phyloP scores from a whole-genome alignment of 2,113 vertebrate species.

The Triplophysa dalaica region DNA sequence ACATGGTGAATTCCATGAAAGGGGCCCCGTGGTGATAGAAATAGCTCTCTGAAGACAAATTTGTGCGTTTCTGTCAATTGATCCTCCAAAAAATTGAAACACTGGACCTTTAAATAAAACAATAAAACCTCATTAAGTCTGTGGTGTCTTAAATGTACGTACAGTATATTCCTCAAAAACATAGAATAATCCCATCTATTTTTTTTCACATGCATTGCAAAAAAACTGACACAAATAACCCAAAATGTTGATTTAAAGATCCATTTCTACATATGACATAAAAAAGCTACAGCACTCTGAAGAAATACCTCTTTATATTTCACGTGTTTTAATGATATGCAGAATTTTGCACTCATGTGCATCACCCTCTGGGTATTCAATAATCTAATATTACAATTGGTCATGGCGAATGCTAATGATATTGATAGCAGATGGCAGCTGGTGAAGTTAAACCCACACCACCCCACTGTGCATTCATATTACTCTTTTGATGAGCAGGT shows the following conservation, averaged over 20 bases:
- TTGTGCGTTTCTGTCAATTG: too few species aligned
- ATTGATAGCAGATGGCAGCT: slow-evolving; percentile 72
- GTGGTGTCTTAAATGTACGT: too few species aligned
- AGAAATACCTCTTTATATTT: slow-evolving; percentile 7
- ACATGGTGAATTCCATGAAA: too few species aligned
- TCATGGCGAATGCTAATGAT: slow-evolving; percentile 70
- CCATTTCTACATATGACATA: not conserved
- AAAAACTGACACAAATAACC: not conserved
- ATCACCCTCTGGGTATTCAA: slow-evolving; percentile 72
- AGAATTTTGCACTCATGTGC: slow-evolving; percentile 25
- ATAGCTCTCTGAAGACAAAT: too few species aligned
- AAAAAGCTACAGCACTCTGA: not conserved
- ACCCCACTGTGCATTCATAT: slow-evolving; percentile 54
- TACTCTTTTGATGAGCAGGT: slow-evolving; percentile 48
- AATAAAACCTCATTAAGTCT: too few species aligned
- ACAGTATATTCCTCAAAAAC: too few species aligned
- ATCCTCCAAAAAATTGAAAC: too few species aligned
- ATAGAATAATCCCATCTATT: too few species aligned
- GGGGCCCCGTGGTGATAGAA: too few species aligned
- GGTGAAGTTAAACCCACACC: slow-evolving; percentile 59
- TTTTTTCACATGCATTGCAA: not conserved
- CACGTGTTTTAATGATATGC: slow-evolving; percentile 26
- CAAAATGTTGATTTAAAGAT: not conserved
- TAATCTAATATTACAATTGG: slow-evolving; percentile 77
- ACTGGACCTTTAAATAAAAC: too few species aligned